phyloP scores from a whole-genome alignment of 2,888 invertebrate species.

The Phyto melanocephala region DNA sequence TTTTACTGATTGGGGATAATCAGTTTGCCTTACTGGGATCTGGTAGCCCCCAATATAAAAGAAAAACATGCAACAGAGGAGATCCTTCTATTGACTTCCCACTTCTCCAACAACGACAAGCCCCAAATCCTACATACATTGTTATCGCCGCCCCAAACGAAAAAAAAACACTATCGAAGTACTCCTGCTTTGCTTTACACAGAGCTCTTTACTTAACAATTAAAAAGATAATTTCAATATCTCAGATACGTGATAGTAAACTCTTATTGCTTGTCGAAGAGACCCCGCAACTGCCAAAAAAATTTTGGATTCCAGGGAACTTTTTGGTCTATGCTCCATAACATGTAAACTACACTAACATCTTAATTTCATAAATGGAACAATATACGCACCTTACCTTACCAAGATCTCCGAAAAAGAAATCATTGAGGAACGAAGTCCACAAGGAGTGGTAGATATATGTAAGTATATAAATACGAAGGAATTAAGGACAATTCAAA shows the following conservation, averaged over 20 bases:
- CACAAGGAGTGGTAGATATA: constrained; percentile 45
- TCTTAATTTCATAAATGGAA: constrained; percentile 27
- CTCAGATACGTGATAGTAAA: not conserved
- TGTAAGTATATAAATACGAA: constrained; percentile 46
- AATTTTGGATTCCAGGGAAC: constrained; percentile 9
- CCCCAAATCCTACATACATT: too few relatives aligned
- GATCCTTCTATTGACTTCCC: too few relatives aligned
- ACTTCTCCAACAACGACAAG: too few relatives aligned
- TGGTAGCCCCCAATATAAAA: too few relatives aligned
- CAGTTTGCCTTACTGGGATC: too few relatives aligned
- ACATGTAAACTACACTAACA: constrained; percentile 21
- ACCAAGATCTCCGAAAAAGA: constrained; percentile 33
- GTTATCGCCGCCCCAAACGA: too few relatives aligned
- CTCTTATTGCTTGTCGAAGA: not conserved
- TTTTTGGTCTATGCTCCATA: constrained; percentile 30
- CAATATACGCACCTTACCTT: constrained; percentile 48
- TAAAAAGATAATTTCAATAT: not conserved
- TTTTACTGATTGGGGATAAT: too few relatives aligned
- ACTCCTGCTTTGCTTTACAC: not conserved
- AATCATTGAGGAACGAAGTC: constrained; percentile 43
- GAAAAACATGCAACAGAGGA: too few relatives aligned
- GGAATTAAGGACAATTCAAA: not conserved
- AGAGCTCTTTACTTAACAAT: not conserved
- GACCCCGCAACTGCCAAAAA: constrained; percentile 5
- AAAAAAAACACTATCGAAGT: too few relatives aligned